Conservation (phyloP, 2,888 invertebrate species). For the Parasteatoda lunata region DNA sequence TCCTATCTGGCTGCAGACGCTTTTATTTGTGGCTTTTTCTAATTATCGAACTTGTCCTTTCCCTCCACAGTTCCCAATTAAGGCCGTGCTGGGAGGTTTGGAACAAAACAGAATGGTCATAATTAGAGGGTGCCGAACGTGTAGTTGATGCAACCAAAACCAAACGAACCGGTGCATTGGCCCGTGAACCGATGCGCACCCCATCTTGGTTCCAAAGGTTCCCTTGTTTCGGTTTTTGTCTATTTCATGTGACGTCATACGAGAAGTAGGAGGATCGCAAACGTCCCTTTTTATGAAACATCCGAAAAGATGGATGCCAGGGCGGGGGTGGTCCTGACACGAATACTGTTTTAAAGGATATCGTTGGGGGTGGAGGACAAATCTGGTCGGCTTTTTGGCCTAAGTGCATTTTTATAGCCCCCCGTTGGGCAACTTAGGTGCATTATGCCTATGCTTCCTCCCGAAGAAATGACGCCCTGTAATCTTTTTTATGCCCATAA, state of each 20-base stretch:
- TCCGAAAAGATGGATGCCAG: constrained; percentile 40
- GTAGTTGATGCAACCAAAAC: constrained; percentile 40
- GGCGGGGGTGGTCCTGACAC: constrained; percentile 6
- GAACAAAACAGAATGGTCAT: constrained; percentile 31
- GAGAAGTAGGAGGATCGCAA: constrained; percentile 18
- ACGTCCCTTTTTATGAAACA: constrained; percentile 36
- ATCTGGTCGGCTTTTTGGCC: constrained; percentile 47
- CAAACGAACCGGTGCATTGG: constrained; percentile 51
- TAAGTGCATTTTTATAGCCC: constrained; percentile 65
- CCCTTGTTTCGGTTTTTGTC: constrained; percentile 29
- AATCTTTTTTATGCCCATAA: constrained; percentile 15
- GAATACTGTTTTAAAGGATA: constrained; percentile 49
- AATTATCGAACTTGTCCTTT: constrained; percentile 51
- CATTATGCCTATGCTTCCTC: constrained; percentile 27
- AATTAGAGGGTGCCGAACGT: constrained; percentile 55
- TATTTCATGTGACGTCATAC: constrained; percentile 37
- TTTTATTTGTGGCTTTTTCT: constrained; percentile 66
- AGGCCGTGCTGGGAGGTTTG: not conserved
- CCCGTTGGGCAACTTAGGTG: constrained; percentile 59
- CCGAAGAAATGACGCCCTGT: constrained; percentile 23
- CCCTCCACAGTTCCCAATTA: constrained; percentile 53
- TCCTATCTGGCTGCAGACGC: not conserved
- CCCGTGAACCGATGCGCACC: constrained; percentile 42
- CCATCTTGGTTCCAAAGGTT: not conserved
- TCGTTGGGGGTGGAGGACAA: constrained; percentile 26